These are phyloP conservation scores for Rallus limicola DNA, from an alignment of 2,113 vertebrate species.

Conservation along the genomic window DNA sequence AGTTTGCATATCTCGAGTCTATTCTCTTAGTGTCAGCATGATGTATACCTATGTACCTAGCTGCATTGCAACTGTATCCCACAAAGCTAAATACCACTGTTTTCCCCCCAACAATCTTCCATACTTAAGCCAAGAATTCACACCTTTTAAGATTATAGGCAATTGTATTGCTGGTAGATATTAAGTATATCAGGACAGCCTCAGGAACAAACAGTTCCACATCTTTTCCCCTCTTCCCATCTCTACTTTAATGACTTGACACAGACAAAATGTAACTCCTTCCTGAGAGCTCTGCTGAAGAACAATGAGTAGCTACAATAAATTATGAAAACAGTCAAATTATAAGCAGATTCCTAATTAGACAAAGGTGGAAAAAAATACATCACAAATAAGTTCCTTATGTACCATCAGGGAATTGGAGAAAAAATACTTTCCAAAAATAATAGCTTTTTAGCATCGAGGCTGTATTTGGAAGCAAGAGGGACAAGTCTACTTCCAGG, in stretches of 20 bases:
- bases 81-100: not conserved
- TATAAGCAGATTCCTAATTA: not conserved
- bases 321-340: not conserved
- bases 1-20: not conserved
- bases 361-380: not conserved
- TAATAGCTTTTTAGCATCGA: not conserved
- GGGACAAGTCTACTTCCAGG: not conserved
- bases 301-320: not conserved
- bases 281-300: not conserved
- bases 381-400: not conserved
- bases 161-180: not conserved
- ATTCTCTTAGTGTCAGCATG: not conserved
- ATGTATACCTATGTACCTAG: not conserved
- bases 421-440: not conserved
- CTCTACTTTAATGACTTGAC: not conserved
- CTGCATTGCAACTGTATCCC: not conserved
- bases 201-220: conserved; percentile 26
- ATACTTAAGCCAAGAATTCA: not conserved
- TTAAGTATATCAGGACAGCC: not conserved
- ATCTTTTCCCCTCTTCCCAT: conserved; percentile 5
- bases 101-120: not conserved
- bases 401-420: not conserved
- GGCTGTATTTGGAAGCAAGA: not conserved
- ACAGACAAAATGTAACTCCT: not conserved
- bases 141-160: not conserved